Base-by-base conservation (phyloP, 2,797 vertebrate species). In the Sus cebifrons region DNA sequence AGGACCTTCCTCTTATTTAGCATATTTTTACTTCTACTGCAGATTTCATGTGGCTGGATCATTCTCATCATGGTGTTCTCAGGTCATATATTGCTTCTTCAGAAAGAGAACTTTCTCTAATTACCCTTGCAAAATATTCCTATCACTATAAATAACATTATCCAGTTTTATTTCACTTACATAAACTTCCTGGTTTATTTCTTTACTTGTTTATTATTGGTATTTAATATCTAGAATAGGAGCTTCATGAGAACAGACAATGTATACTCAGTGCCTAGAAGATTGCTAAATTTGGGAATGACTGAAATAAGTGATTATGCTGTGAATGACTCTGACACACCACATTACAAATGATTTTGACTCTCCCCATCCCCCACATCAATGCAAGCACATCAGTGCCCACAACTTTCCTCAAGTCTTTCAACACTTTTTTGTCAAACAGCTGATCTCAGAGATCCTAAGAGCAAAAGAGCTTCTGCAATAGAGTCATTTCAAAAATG, bases 401-500 rank as follows among this genome's bases (percentile, higher is more conserved):
- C 62, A 77, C 2, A 78, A 54, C 16, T 58, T 79, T 54, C 25
- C 44, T 3, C 6, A 86, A 56, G n/a, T 65, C 58, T 95, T 73
- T 89, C 44, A 79, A 78, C 2, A 87, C 64, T 86, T n/a, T 2
- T 58, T 94, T 32, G 18, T 86, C 21, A 68, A 89, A 79, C 16
- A 83, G 52, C 14, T 67, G 86, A 95, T 71, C 36, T 58, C 49
- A 82, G 77, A 91, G 8, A 86, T 40, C 70, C 23, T 89, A 23
- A 95, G 3, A 78, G 44, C 8, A 74, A 92, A 95, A 44, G 36
- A 74, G 18, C 17, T 78, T 84, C 25, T 82, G 8, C 32, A 79
- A 70, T 86, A 91, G 15, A 86, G 15, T 65, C 78, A 49, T 29
- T 89, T 86, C 11, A 60, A 82, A 86, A 95, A 85, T 54, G 14